phyloP scores from a whole-genome alignment of 2,797 vertebrate species.

The Lagodon rhomboides region DNA sequence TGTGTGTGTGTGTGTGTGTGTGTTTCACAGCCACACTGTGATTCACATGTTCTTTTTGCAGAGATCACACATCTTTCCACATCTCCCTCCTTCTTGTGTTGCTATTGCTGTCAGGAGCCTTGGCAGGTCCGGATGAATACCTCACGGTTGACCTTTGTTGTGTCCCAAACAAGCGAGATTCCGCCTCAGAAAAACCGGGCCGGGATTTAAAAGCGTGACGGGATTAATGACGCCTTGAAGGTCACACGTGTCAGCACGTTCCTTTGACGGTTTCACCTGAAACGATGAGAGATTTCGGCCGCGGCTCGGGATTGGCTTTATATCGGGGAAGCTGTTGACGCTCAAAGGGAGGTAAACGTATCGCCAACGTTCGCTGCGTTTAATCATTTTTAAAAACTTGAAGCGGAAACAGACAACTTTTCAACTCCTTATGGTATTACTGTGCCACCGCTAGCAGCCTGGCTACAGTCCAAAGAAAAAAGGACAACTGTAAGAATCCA shows the following conservation, averaged over 20 bases:
- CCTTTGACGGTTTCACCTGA: constrained; percentile 1
- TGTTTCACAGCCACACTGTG: constrained; percentile 56
- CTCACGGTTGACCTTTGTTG: constrained; percentile 71
- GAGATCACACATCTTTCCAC: constrained; percentile 43
- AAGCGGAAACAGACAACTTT: too few species aligned
- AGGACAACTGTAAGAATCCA: too few species aligned
- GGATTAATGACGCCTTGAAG: constrained; percentile 50
- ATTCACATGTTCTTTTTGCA: constrained; percentile 65
- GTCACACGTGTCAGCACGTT: constrained; percentile 42
- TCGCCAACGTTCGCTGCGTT: background rate
- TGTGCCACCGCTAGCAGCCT: too few species aligned
- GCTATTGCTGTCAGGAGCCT: constrained; percentile 50
- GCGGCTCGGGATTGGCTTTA: constrained; percentile 1
- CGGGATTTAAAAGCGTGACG: constrained; percentile 40
- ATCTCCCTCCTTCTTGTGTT: constrained; percentile 51
- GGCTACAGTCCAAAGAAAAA: too few species aligned
- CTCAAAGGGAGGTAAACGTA: constrained; percentile 17
- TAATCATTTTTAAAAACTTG: background rate
- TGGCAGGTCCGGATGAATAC: constrained; percentile 55
- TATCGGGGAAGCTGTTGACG: background rate
- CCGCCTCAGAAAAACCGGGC: constrained; percentile 23
- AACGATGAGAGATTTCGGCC: background rate
- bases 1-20: constrained; percentile 32
- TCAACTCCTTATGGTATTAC: too few species aligned
- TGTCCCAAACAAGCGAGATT: constrained; percentile 61